Evolutionary conservation across 1,140 invertebrate species (phyloP).

Genomic region (Trichoplusia ni): DNA sequence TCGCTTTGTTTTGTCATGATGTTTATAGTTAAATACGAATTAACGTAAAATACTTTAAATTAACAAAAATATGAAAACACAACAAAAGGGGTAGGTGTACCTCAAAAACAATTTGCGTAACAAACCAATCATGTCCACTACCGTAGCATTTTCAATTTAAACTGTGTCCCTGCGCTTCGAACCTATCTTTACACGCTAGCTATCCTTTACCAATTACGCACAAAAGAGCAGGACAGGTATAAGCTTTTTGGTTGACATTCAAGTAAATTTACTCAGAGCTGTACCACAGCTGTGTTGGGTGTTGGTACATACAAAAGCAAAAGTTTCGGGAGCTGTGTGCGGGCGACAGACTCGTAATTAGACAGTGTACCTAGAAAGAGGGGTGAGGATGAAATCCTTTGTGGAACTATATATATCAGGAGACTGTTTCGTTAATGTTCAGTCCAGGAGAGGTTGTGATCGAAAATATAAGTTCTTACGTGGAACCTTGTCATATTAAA

Average conservation of each 20-base stretch:
- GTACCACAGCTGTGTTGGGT: slow-evolving; percentile 19
- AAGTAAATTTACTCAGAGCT: slow-evolving; percentile 31
- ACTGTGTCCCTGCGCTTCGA: slow-evolving; percentile 19
- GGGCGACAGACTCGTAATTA: slow-evolving; percentile 42
- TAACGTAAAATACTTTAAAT: neutral
- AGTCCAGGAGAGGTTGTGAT: neutral
- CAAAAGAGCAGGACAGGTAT: slow-evolving; percentile 1
- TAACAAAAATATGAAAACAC: neutral
- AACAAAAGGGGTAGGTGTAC: too few species aligned
- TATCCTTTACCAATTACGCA: slow-evolving; percentile 5
- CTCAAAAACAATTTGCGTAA: slow-evolving; percentile 31
- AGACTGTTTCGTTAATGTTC: neutral
- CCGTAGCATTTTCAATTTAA: slow-evolving; percentile 37
- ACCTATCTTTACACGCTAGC: slow-evolving; percentile 14
- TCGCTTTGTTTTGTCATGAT: neutral
- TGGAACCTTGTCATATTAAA: too few species aligned
- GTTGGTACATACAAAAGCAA: slow-evolving; percentile 37
- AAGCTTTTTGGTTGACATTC: slow-evolving; percentile 26
- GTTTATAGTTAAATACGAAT: neutral
- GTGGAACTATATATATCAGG: slow-evolving; percentile 25
- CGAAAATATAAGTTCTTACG: too few species aligned
- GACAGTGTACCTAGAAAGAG: slow-evolving; percentile 32
- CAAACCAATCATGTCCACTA: slow-evolving; percentile 30
- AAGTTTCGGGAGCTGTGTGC: slow-evolving; percentile 40
- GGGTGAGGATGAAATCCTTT: slow-evolving; percentile 43